Percentiles rank a stretch among this genome's conserved stretches.
These are phyloP conservation scores for Vidua chalybeata DNA, from an alignment of 2,113 vertebrate genomes.

Conservation along the genomic window DNA sequence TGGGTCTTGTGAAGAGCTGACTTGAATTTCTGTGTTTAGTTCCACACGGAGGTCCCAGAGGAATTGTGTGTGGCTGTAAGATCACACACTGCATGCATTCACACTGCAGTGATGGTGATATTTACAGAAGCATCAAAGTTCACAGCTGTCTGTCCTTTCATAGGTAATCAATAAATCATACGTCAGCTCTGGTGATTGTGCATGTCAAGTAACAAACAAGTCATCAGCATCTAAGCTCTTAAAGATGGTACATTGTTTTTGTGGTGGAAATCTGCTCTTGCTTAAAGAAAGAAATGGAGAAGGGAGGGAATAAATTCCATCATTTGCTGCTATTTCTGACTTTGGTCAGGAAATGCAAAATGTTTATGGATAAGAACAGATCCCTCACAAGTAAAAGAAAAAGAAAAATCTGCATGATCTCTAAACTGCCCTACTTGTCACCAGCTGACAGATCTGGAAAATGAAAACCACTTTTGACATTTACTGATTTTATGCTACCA, in stretches of 20 bases:
- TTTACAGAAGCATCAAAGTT: conserved; percentile 17
- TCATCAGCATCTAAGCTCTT: neutral
- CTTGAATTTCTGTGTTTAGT: neutral
- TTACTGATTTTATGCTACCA: conserved; percentile 28
- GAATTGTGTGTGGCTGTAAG: neutral
- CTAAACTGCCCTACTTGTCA: conserved; percentile 19
- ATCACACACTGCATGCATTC: neutral
- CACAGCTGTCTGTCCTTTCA: neutral
- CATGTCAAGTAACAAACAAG: conserved; percentile 4
- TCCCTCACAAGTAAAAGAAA: neutral
- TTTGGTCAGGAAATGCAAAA: neutral
- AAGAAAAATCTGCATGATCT: neutral
- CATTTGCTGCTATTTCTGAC: neutral
- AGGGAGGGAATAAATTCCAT: neutral
- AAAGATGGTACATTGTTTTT: neutral
- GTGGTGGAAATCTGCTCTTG: neutral
- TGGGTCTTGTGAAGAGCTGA: neutral
- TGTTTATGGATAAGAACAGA: neutral
- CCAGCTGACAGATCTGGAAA: conserved; percentile 11
- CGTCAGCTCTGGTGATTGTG: neutral
- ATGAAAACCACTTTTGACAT: conserved; percentile 32
- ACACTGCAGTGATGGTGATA: neutral
- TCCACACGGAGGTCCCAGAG: neutral
- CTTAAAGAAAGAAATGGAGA: neutral
- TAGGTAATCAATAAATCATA: conserved; percentile 47